phyloP scores from a whole-genome alignment of 2,113 vertebrate species.

The Geothlypis trichas region DNA sequence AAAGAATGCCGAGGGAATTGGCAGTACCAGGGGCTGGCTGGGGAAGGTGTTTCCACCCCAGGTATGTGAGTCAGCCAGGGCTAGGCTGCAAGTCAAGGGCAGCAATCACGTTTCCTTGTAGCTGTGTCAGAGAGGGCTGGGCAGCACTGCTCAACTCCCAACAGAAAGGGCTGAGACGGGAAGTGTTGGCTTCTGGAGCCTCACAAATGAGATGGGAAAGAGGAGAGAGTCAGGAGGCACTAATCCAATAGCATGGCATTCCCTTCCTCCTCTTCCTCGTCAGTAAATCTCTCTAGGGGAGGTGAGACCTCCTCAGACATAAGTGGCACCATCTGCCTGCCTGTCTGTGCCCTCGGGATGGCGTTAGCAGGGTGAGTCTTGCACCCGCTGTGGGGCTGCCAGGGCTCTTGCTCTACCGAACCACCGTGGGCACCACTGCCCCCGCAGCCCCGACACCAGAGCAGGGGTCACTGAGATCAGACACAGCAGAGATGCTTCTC shows the following conservation, averaged over 20 bases:
- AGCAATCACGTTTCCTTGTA: not conserved
- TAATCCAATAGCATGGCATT: not conserved
- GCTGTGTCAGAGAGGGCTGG: rapidly evolving
- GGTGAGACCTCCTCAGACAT: not conserved
- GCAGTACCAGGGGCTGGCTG: not conserved
- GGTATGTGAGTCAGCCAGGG: not conserved
- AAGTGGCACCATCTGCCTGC: not conserved
- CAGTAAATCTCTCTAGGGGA: not conserved
- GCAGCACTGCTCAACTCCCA: not conserved
- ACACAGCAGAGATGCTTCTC: not conserved
- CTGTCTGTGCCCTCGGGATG: not conserved
- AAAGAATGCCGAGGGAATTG: rapidly evolving
- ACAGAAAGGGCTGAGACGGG: not conserved
- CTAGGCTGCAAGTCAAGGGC: not conserved
- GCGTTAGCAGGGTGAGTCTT: not conserved
- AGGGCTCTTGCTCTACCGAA: not conserved
- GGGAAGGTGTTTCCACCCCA: not conserved
- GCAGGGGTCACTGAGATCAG: not conserved
- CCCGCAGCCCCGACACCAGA: rapidly evolving
- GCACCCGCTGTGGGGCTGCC: not conserved
- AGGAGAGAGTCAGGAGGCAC: not conserved
- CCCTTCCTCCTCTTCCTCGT: not conserved
- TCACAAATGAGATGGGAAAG: not conserved
- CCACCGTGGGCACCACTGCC: not conserved
- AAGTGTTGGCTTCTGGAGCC: not conserved